Conservation (phyloP, 2,888 invertebrate species). For the Phortica magna region DNA sequence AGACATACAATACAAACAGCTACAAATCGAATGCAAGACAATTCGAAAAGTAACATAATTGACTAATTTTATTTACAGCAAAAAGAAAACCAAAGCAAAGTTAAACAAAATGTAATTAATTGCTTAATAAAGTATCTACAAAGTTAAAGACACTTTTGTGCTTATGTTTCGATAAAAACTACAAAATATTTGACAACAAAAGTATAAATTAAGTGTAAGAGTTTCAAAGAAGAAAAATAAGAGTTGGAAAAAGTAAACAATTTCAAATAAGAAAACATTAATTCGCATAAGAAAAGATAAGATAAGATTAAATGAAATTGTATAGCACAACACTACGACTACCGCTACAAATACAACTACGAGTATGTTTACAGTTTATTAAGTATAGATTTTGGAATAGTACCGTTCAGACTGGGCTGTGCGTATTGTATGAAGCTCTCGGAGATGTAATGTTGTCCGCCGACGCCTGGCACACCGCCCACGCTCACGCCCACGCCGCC, state of each 20-base stretch:
- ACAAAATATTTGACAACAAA: background rate
- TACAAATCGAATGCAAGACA: background rate
- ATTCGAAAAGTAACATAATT: background rate
- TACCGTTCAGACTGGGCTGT: constrained; percentile 79
- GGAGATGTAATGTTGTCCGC: constrained; percentile 76
- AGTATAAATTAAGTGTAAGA: background rate
- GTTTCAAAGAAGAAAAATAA: background rate
- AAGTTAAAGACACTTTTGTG: background rate
- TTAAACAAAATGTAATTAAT: background rate
- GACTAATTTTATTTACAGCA: background rate
- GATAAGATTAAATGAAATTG: background rate
- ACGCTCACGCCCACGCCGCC: constrained; percentile 41
- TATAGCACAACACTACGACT: background rate
- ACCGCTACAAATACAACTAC: background rate
- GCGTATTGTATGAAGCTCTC: constrained; percentile 79
- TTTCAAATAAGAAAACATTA: background rate
- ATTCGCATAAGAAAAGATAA: background rate
- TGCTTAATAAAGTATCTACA: background rate
- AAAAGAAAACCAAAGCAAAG: background rate
- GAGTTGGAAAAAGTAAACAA: background rate
- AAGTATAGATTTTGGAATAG: constrained; percentile 77
- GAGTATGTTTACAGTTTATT: constrained; percentile 71
- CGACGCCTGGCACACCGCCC: constrained; percentile 57
- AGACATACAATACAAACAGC: background rate
- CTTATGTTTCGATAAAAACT: background rate